Evolutionary conservation across 2,888 invertebrate genomes (phyloP), one percentile per base, ranked within the genome.

Genomic region (Drosophila pseudotalamancana): DNA sequence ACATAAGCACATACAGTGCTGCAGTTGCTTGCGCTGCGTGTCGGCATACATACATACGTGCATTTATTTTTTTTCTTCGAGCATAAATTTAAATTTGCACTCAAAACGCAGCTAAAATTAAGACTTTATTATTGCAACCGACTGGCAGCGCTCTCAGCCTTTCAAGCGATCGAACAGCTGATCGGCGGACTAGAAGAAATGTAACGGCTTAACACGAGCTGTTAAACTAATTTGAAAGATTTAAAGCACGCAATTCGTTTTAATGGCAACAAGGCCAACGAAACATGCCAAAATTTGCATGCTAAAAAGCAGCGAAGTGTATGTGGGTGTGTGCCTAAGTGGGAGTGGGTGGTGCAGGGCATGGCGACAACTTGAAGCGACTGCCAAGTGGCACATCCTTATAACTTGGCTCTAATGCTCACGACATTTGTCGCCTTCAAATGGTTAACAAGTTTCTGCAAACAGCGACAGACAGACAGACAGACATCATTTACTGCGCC

Each of bases 391-490:
- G 31, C 32, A 50, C 54, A 23, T 49, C 43, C 62, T 59, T 64
- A 62, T 65, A 77, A 60, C 69, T 70, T 70, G 60, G 45, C 63
- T 70, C 72, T 65, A 84, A 72, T 63, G 82, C 68, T 54, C 51
- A 46, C 71, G 74, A 70, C 67, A 87, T 82, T 82, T 82, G 81
- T 82, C 81, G 87, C 74, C 74, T 81, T 84, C 82, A 62, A 81
- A 81, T 74, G 87, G 73, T 74, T 87, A 80, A 73, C 77, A 81
- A 81, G 85, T 80, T 87, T 84, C 82, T 71, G 68, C 82, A 72
- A 85, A 72, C 63, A 81, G 60, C 62, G 72, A 62, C 71, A 69
- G 53, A 56, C 51, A 32, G 72, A 62, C 71, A 69, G 53, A 56
- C 51, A 32, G 64, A 63, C 83, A 84, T 84, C 73, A 84, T 82